Percentiles rank a stretch among this genome's conserved stretches.
Conservation (phyloP, 2,113 vertebrate species). For the Carettochelys insculpta region DNA sequence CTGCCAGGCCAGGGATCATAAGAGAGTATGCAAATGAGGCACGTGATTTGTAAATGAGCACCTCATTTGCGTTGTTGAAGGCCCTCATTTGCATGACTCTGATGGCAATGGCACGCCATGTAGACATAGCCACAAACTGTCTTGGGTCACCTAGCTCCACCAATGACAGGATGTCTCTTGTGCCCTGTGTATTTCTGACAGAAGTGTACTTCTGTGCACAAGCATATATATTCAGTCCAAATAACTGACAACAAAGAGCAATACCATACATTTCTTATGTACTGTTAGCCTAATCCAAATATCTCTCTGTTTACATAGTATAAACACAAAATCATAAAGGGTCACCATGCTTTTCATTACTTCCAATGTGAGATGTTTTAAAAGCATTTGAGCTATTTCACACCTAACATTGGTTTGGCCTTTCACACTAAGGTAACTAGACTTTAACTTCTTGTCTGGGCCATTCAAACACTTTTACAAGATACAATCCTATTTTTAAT, state of each 20-base stretch:
- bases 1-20: no score
- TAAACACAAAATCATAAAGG: background rate
- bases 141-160: background rate
- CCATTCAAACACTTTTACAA: background rate
- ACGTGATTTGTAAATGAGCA: no score
- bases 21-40: no score
- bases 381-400: slow-evolving; percentile 15
- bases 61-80: no score
- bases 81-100: no score
- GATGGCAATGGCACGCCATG: no score
- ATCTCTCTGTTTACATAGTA: background rate
- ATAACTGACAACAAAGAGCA: background rate
- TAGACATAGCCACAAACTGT: fast-evolving
- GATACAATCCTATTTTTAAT: background rate
- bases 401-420: slow-evolving; percentile 11
- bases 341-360: background rate
- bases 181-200: background rate
- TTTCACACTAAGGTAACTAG: slow-evolving; percentile 13
- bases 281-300: background rate
- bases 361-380: background rate
- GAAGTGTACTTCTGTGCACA: background rate
- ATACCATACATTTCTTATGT: background rate
- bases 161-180: background rate
- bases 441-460: slow-evolving; percentile 24
- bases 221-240: background rate